Evolutionary conservation across 2,113 vertebrate genomes (phyloP).

Genomic region (Sakesphorus luctuosus): DNA sequence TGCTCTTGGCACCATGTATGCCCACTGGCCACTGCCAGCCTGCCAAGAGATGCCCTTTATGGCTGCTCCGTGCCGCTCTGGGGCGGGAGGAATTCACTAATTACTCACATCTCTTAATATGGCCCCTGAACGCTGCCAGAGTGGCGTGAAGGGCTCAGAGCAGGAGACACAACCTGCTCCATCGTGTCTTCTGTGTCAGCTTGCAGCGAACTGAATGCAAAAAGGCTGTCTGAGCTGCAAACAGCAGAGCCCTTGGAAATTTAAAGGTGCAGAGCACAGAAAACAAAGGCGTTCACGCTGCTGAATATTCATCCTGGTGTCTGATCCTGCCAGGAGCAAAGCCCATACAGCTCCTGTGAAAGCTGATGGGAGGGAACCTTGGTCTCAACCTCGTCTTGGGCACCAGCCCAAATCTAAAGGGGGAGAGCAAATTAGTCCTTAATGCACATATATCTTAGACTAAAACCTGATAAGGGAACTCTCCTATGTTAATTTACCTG

Average conservation of each 20-base stretch:
- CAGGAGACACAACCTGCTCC: constrained; percentile 60
- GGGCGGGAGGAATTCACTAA: constrained; percentile 45
- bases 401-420: constrained; percentile 45
- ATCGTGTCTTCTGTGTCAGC: constrained; percentile 63
- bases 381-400: constrained; percentile 27
- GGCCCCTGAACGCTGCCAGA: constrained; percentile 50
- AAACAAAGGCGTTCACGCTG: constrained; percentile 47
- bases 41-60: neutral
- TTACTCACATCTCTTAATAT: constrained; percentile 49
- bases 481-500: constrained; percentile 70
- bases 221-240: constrained; percentile 66
- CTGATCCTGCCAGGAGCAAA: constrained; percentile 37
- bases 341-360: neutral
- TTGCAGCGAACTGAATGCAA: constrained; percentile 52
- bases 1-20: accelerated
- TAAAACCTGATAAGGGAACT: constrained; percentile 66
- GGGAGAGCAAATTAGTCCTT: constrained; percentile 66
- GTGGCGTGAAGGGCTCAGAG: constrained; percentile 60
- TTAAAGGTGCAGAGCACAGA: constrained; percentile 66
- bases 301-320: constrained; percentile 51
- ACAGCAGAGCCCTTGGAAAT: constrained; percentile 47
- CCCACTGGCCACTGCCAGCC: neutral
- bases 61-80: neutral
- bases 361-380: constrained; percentile 47
- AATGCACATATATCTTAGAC: constrained; percentile 66